Evolutionary conservation across 2,113 vertebrate species (phyloP), one percentile per base, ranked within the genome.

Genomic region (Brienomyrus longianalis): DNA sequence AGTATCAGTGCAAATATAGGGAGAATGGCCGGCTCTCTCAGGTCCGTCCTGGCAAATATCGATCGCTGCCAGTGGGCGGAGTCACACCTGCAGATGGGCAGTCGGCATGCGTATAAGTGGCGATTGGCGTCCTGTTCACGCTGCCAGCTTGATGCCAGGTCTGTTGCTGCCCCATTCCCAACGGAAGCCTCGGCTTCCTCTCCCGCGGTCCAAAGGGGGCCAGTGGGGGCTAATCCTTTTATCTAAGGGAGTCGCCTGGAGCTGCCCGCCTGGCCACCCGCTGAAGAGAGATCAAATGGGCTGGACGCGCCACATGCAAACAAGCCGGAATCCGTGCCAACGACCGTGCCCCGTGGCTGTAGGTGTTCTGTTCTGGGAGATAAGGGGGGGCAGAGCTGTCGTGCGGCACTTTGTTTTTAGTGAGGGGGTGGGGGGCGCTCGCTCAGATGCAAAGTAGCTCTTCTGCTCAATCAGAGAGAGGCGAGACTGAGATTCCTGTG

Each of bases 1-100:
- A 91, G 66, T 77, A 62, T 88, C 84, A 90, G 91, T 92, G 91
- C 93, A 95, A 94, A 95, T 91, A 94, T 66, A 87, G 51, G 35
- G 50, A 87, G 77, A 89, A 39, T 13, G 1, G 70, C 31, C 3
- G 70, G 31, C 70, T 39, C 70, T 77, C 31, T 77, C 31, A 0
- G 70, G 13, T 11, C 1, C 31, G 31, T 83, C 83, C 23, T 66
- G 90, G 89, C 88, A 89, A 88, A 91, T 90, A 91, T 52, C n/a
- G 47, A 35, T 50, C 47, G 54, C 39, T 90, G 74, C 89, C 83
- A 51, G 89, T 84, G 89, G 88, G 48, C 88, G 86, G 86, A 89
- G 87, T 59, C 90, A 83, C 43, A 86, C 66, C 88, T 90, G 87
- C 91, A 93, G 92, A 94, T 94, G 92, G 92, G 91, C 90, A 90